phyloP scores from a whole-genome alignment of 2,113 vertebrate genomes.

The Neotoma lepida region DNA sequence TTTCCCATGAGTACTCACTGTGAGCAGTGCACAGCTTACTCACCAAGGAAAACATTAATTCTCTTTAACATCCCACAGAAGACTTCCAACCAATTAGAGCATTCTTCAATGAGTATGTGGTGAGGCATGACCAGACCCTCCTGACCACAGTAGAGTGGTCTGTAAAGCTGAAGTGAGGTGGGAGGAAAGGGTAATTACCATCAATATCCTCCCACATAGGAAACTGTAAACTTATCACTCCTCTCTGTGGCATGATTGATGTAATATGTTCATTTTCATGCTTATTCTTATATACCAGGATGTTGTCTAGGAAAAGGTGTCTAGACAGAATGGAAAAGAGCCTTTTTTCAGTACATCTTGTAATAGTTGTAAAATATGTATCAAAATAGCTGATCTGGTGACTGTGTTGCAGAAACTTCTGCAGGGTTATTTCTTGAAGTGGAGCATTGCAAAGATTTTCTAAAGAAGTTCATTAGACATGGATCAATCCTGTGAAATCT shows the following conservation, averaged over 20 bases:
- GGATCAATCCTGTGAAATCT: background rate
- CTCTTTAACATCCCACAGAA: background rate
- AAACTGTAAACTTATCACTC: slow-evolving; percentile 67
- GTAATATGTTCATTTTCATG: slow-evolving; percentile 71
- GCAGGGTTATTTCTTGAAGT: slow-evolving; percentile 46
- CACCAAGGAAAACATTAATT: slow-evolving; percentile 2
- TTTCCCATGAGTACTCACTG: background rate
- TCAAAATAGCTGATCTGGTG: slow-evolving; percentile 50
- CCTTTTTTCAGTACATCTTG: slow-evolving; percentile 41
- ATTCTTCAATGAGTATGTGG: slow-evolving; percentile 22
- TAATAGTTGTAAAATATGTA: slow-evolving; percentile 55
- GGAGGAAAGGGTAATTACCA: slow-evolving; percentile 68
- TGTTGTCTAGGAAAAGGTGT: slow-evolving; percentile 77
- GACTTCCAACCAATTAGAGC: slow-evolving; percentile 56
- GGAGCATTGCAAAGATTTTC: slow-evolving; percentile 28
- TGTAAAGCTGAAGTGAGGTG: slow-evolving; percentile 30
- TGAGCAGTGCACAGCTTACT: background rate
- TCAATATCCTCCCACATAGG: slow-evolving; percentile 68
- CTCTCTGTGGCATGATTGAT: slow-evolving; percentile 63
- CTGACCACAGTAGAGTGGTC: background rate
- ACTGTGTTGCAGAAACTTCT: slow-evolving; percentile 29
- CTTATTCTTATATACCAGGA: slow-evolving; percentile 69
- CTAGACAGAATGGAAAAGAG: slow-evolving; percentile 79
- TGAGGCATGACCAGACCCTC: slow-evolving; percentile 32
- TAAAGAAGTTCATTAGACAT: slow-evolving; percentile 21